phyloP scores from a whole-genome alignment of 2,888 invertebrate genomes.

The Drosophila kuntzei region DNA sequence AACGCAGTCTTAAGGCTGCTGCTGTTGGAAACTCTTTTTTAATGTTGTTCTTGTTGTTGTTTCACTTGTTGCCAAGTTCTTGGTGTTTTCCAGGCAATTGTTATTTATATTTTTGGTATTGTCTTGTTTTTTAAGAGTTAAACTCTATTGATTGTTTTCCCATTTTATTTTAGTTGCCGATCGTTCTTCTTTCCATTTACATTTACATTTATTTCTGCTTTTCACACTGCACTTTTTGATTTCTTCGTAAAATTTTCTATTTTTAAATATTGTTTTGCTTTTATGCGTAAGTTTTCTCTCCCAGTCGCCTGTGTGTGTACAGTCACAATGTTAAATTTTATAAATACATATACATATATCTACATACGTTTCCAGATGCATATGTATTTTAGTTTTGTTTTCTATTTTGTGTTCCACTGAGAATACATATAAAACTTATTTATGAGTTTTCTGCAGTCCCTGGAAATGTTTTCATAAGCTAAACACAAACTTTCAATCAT shows the following conservation, averaged over 20 bases:
- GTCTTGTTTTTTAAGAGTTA: conserved; percentile 60
- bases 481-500: conserved; percentile 19
- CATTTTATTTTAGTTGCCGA: conserved; percentile 56
- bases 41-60: conserved; percentile 8
- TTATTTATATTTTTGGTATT: conserved; percentile 49
- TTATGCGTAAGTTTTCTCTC: conserved; percentile 67
- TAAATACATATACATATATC: conserved; percentile 38
- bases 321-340: conserved; percentile 60
- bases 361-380: conserved; percentile 11
- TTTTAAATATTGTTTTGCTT: conserved; percentile 74
- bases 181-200: conserved; percentile 26
- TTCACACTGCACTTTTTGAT: conserved; percentile 71
- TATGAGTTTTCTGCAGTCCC: conserved; percentile 76
- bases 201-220: conserved; percentile 39
- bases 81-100: conserved; percentile 31
- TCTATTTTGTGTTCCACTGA: conserved; percentile 17
- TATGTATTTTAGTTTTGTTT: conserved; percentile 33
- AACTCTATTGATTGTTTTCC: conserved; percentile 72
- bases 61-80: conserved; percentile 71
- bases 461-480: conserved; percentile 41
- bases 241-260: conserved; percentile 64
- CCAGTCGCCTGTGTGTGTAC: conserved; percentile 46
- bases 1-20: conserved; percentile 54
- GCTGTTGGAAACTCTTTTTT: conserved; percentile 13
- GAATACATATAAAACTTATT: conserved; percentile 70